These are phyloP conservation scores for Caracal caracal DNA, from an alignment of 2,113 vertebrate genomes.

Conservation along the genomic window DNA sequence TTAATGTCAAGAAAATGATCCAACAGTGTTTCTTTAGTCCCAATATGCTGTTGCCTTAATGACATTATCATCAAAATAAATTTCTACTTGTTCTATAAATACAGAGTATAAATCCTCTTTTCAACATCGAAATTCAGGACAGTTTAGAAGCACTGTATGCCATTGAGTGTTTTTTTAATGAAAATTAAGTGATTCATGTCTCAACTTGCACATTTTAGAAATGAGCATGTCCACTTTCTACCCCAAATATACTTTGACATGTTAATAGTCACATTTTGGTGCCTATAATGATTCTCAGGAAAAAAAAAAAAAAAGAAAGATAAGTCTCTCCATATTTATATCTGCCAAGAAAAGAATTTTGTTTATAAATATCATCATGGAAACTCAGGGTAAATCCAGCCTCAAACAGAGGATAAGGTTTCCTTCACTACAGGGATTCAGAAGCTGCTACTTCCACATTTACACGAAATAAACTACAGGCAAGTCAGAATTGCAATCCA, in stretches of 20 bases:
- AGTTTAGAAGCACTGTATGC: not conserved
- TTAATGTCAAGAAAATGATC: conserved; percentile 26
- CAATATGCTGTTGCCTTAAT: not conserved
- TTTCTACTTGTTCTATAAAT: not conserved
- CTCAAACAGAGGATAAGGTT: conserved; percentile 76
- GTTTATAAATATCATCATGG: conserved; percentile 71
- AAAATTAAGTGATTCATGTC: not conserved
- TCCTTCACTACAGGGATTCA: conserved; percentile 71
- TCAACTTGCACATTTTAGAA: not conserved
- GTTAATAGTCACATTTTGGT: conserved; percentile 17
- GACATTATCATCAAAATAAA: not conserved
- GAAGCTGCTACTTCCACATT: conserved; percentile 74
- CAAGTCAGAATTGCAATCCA: conserved; percentile 74
- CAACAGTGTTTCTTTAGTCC: not conserved
- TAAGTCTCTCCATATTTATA: conserved; percentile 61
- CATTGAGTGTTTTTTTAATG: not conserved
- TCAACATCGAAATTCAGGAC: not conserved
- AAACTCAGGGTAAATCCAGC: conserved; percentile 73
- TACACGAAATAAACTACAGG: conserved; percentile 77
- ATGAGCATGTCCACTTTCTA: not conserved
- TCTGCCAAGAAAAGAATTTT: conserved; percentile 56
- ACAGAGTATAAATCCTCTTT: not conserved
- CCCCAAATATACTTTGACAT: not conserved
- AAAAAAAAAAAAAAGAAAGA: not conserved
- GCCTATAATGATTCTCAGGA: not conserved